Evolutionary conservation across 2,888 invertebrate genomes (phyloP).

Genomic region (Phengaris alcon): DNA sequence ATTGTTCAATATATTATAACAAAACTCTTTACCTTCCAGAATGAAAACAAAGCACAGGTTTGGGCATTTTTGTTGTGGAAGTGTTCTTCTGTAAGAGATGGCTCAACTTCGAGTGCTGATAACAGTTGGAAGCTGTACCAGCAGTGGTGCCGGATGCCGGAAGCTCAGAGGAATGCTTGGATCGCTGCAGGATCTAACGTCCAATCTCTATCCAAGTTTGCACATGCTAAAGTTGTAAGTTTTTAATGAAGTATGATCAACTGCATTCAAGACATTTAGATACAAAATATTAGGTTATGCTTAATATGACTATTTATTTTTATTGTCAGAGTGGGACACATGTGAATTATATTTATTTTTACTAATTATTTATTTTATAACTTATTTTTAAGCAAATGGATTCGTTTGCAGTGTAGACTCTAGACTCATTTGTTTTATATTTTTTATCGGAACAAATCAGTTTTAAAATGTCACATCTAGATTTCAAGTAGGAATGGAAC

Average conservation of each 20-base stretch:
- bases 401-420: no score
- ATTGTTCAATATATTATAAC: not conserved
- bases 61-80: constrained; percentile 93
- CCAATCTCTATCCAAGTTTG: constrained; percentile 83
- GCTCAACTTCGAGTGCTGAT: constrained; percentile 72
- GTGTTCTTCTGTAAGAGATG: constrained; percentile 69
- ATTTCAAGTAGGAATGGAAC: no score
- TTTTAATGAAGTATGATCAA: not conserved
- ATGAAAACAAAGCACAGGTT: constrained; percentile 89
- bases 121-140: constrained; percentile 90
- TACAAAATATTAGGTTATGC: no score
- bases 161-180: constrained; percentile 86
- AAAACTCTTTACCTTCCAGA: constrained; percentile 56
- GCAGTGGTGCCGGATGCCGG: constrained; percentile 89
- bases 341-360: no score
- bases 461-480: no score
- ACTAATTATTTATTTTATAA: no score
- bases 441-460: no score
- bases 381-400: no score
- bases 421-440: no score
- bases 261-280: no score
- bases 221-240: constrained; percentile 83
- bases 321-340: no score
- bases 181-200: constrained; percentile 88
- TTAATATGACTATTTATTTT: no score